Percentiles rank a stretch among this genome's conserved stretches.
These are phyloP conservation scores for Siphamia tubifer DNA, from an alignment of 2,113 vertebrate species.

Conservation along the genomic window DNA sequence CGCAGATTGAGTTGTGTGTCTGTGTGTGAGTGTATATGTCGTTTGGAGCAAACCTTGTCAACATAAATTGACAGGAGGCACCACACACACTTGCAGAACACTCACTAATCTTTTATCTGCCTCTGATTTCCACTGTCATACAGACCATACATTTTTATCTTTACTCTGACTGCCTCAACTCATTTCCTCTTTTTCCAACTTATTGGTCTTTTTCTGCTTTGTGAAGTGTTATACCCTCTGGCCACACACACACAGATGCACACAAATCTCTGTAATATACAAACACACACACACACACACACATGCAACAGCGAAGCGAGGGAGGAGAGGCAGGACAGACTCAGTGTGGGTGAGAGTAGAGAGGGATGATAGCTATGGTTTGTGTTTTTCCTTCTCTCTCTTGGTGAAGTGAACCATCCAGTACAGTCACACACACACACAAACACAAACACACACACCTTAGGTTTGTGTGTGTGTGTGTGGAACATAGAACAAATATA, in stretches of 20 bases:
- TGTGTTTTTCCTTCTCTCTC: constrained; percentile 30
- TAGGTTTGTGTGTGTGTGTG: no score
- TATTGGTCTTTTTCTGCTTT: constrained; percentile 46
- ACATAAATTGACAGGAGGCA: background rate
- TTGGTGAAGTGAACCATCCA: constrained; percentile 38
- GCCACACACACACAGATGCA: background rate
- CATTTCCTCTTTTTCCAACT: constrained; percentile 8
- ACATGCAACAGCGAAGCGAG: background rate
- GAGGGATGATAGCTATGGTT: constrained; percentile 40
- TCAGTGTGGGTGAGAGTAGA: constrained; percentile 29
- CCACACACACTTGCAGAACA: constrained; percentile 5
- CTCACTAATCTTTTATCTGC: background rate
- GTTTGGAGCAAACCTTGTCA: constrained; percentile 17
- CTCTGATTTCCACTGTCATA: constrained; percentile 9
- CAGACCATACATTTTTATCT: constrained; percentile 15
- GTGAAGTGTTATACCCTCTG: constrained; percentile 28
- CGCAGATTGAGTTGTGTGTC: constrained; percentile 14
- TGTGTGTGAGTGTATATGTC: background rate
- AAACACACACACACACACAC: no score
- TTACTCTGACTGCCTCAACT: constrained; percentile 1
- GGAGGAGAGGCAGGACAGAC: constrained; percentile 8
- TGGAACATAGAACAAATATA: no score
- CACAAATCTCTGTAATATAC: background rate
- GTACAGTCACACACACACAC: background rate
- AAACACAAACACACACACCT: no score